Evolutionary conservation across 2,797 vertebrate genomes (phyloP), one percentile per base, ranked within the genome.

Genomic region (Typhlichthys subterraneus): DNA sequence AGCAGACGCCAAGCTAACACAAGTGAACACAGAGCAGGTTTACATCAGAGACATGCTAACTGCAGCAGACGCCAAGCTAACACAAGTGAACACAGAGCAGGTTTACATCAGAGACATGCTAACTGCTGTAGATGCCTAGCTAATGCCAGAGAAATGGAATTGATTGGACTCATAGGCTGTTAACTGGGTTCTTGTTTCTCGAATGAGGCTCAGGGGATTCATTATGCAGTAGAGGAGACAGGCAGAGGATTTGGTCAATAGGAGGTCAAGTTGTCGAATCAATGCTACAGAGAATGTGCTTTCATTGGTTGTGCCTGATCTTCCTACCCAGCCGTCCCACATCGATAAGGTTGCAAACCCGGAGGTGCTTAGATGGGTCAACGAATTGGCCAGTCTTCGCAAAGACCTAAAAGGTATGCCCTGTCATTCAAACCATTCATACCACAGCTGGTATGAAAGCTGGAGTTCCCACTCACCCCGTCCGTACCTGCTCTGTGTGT

Each of bases 361-460:
- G 4, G 98, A 99, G 69, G 96, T 98, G 65, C 92, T 99, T 53
- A 93, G 95, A 70, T 99, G 97, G 97, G 94, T 96, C 59, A 99
- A 95, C 38, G 98, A 99, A 74, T 93, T 99, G 73, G 90, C 97
- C 60, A 96, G 92, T 68, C 94, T 97, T 68, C 93, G 97, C 55
- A 99, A 96, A 84, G 95, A 98, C 0, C 93, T 98, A n/a, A 99
- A 99, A 96, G 97, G 98, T 99, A 84, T 77, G 85, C 29, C 54
- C 19, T 7, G 33, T 17, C 47, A 11, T 29, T 29, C 23, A 29
- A 29, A 3, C 23, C 15, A 11, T 8, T 17, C 15, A 53, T 13
- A 23, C 17, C 12, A 6, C 17, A 17, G 17, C 17, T 17, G 17
- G 17, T 17, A 17, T 17, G 17, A 17, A 17, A 47, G 19, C 9